Base-by-base conservation (phyloP, 1,140 invertebrate genomes). In the Melitaea cinxia region DNA sequence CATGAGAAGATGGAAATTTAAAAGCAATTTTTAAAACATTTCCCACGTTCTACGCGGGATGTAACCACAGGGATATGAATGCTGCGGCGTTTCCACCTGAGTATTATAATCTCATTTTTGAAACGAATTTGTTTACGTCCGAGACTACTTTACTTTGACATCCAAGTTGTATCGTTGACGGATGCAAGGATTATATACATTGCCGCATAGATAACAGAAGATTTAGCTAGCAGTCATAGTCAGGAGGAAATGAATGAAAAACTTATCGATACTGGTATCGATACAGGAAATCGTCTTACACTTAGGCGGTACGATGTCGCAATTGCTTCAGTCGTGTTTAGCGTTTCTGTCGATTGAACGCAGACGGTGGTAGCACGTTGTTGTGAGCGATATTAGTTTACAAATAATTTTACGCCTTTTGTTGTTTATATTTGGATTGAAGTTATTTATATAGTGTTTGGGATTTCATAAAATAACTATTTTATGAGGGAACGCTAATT, bases 41-140 rank as follows among this genome's bases (percentile, higher is more conserved):
- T 74, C 68, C 65, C 68, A 76, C 68, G 64, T 55, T 68, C 64
- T 70, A 62, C 60, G 37, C 55, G 65, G 58, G 49, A 63, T 68
- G 57, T 68, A 69, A 65, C 45, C 55, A 58, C 70, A 61, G 53
- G 69, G 56, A 72, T 71, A 71, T 42, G 70, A 59, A 52, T 64
- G 65, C 57, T 52, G 68, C 71, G 61, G 72, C 73, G 77, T 76
- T 72, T 77, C 80, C 75, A 81, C 76, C 78, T 78, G 71, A 69
- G 72, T 76, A 75, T 80, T 73, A 80, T 77, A 87, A 87, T 84
- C 76, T 80, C 72, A 85, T 83, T 83, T 77, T 76, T 80, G 73
- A 80, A 85, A 85, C 72, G 69, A 85, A 84, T 83, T 79, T 76
- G 80, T 84, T 87, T 83, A 84, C 80, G 76, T 80, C 77, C 78